Conservation (phyloP, 2,888 invertebrate genomes). For the Lasioglossum zephyrum region DNA sequence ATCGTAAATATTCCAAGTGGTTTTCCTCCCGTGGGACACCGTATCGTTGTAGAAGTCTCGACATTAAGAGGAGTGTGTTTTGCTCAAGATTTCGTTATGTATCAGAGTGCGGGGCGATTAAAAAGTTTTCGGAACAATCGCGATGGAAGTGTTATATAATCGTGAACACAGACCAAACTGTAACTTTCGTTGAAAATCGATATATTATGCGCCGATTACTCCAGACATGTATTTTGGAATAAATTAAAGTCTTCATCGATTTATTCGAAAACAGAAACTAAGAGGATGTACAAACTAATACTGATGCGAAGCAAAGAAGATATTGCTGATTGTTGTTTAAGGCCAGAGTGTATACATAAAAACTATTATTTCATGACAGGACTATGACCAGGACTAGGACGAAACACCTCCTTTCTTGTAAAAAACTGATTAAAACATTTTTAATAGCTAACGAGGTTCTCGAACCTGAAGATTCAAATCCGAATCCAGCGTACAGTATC, state of each 20-base stretch:
- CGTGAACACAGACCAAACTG: neutral
- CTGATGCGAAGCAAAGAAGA: too few relatives aligned
- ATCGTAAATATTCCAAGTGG: constrained; percentile 77
- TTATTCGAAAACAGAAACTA: too few relatives aligned
- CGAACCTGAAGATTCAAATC: too few relatives aligned
- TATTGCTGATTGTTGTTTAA: too few relatives aligned
- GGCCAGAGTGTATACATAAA: too few relatives aligned
- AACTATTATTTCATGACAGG: neutral
- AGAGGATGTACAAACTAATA: too few relatives aligned
- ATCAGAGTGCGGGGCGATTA: constrained; percentile 56
- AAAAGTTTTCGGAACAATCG: constrained; percentile 51
- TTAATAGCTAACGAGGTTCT: too few relatives aligned
- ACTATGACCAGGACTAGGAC: neutral
- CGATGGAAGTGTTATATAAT: constrained; percentile 39
- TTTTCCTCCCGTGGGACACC: constrained; percentile 74
- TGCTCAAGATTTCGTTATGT: constrained; percentile 65
- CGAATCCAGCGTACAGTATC: too few relatives aligned
- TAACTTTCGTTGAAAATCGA: neutral
- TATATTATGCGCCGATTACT: neutral
- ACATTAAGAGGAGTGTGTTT: constrained; percentile 65
- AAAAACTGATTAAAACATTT: too few relatives aligned
- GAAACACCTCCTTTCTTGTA: too few relatives aligned
- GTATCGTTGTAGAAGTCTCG: constrained; percentile 74
- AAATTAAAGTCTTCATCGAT: too few relatives aligned
- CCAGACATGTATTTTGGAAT: neutral